Conservation (phyloP, 2,888 invertebrate species). For the Marasmarcha lunaedactyla region DNA sequence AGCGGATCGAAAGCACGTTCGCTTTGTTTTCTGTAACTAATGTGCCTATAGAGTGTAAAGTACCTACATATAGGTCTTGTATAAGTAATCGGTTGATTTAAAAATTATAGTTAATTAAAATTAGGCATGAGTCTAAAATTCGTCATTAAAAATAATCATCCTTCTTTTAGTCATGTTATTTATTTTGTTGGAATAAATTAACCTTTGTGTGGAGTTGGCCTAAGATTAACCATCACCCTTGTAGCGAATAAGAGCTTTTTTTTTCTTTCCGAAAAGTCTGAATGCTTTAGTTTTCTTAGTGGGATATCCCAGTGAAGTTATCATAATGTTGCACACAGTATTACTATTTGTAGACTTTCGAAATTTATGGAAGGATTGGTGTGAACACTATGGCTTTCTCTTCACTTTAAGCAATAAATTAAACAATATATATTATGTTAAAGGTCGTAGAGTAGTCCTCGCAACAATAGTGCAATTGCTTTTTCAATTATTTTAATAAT, state of each 20-base stretch:
- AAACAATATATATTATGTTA: constrained; percentile 34
- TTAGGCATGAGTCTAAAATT: constrained; percentile 29
- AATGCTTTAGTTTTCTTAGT: constrained; percentile 7
- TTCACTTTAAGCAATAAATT: constrained; percentile 22
- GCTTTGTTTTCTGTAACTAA: constrained; percentile 65
- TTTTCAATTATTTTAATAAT: constrained; percentile 40
- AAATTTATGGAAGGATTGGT: constrained; percentile 43
- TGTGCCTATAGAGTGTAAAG: constrained; percentile 68
- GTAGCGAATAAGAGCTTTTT: constrained; percentile 36
- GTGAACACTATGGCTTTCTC: constrained; percentile 31
- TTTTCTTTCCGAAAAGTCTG: constrained; percentile 23
- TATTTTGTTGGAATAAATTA: constrained; percentile 27
- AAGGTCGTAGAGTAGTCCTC: constrained; percentile 64
- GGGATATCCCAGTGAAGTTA: constrained; percentile 48
- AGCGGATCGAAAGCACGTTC: constrained; percentile 61
- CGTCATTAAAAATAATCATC: constrained; percentile 28
- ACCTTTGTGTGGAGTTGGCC: constrained; percentile 45
- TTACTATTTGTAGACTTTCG: constrained; percentile 51
- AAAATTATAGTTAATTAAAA: constrained; percentile 39
- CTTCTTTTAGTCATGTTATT: constrained; percentile 26
- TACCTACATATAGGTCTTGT: constrained; percentile 61
- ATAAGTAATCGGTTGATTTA: constrained; percentile 53
- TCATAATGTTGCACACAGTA: constrained; percentile 59
- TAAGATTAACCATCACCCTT: constrained; percentile 39
- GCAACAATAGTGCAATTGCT: constrained; percentile 69